These are phyloP conservation scores for Falco punctatus DNA, from an alignment of 2,113 vertebrate species.

Conservation along the genomic window DNA sequence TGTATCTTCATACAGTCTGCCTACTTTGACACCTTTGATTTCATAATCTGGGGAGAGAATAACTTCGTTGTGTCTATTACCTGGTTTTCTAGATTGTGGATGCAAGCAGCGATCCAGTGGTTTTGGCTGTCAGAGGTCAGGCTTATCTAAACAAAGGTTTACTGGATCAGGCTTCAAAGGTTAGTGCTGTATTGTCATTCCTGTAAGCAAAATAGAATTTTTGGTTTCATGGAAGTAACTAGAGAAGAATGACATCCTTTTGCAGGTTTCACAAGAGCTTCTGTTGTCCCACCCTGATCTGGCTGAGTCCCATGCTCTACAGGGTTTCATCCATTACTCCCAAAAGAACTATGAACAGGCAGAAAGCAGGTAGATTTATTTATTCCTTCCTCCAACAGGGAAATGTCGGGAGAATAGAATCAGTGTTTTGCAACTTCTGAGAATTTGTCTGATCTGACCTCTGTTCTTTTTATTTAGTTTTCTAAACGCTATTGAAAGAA, in stretches of 20 bases:
- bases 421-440: neutral
- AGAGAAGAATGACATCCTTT: neutral
- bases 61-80: neutral
- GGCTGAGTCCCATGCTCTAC: slow-evolving; percentile 79
- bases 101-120: slow-evolving; percentile 77
- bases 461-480: slow-evolving; percentile 78
- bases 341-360: slow-evolving; percentile 82
- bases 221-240: neutral
- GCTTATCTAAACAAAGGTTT: slow-evolving; percentile 85
- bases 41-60: neutral
- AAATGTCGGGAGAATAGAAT: neutral
- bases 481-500: slow-evolving; percentile 80
- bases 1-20: neutral
- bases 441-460: neutral
- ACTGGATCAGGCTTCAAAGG: slow-evolving; percentile 84
- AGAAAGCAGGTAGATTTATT: slow-evolving; percentile 83
- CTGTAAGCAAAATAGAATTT: neutral
- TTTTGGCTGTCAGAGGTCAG: slow-evolving; percentile 82
- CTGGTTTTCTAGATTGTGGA: slow-evolving; percentile 80
- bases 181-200: slow-evolving; percentile 47
- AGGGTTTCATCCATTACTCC: slow-evolving; percentile 77
- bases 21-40: neutral
- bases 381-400: neutral
- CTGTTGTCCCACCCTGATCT: slow-evolving; percentile 78
- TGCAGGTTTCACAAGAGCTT: slow-evolving; percentile 85